Base-by-base conservation (phyloP, 2,113 vertebrate genomes). In the Myocastor coypus region DNA sequence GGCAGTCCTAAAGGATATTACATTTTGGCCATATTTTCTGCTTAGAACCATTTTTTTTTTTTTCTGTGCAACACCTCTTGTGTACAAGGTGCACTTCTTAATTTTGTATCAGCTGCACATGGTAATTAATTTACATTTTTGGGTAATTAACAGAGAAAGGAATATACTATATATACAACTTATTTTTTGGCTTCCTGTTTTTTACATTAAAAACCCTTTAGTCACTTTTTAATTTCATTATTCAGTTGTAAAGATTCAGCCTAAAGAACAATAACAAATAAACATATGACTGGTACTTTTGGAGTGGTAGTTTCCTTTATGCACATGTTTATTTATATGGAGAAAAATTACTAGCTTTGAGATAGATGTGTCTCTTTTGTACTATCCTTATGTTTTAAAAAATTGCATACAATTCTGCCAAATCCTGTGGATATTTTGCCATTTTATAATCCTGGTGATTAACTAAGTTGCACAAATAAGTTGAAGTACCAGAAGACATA, bases 51-150 rank as follows among this genome's bases (percentile, higher is more conserved):
- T 83, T 92, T 80, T 83, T 89, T 84, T 78, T 93, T 78, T 91
- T 89, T 88, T 91, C 46, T 89, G 20, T 92, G 6, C 75, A 83
- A 55, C 32, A 24, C 20, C n/a, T n/a, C n/a, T 85, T 50, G 24
- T 13, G 34, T 85, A 13, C 10, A 34, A 68, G 4, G 22, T 52
- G 14, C 3, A 71, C 42, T 17, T 89, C 89, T 95, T 90, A 92
- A 91, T 92, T 89, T 92, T 90, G 12, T 87, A 46, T 87, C 34
- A 55, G 9, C 59, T 26, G n/a, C 63, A 84, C 30, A 14, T 89
- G 64, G 73, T 69, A 83, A 91, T 87, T 96, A 83, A 90, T 81
- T 94, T 94, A 95, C 40, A 63, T 94, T 95, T 92, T 94, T 92
- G 63, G 68, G 55, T 92, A 68, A 91, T 46, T 94, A 95, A 81